Percentiles rank a stretch among this genome's conserved stretches.
phyloP scores from a whole-genome alignment of 2,888 invertebrate genomes.

The Habrosyne pyritoides region DNA sequence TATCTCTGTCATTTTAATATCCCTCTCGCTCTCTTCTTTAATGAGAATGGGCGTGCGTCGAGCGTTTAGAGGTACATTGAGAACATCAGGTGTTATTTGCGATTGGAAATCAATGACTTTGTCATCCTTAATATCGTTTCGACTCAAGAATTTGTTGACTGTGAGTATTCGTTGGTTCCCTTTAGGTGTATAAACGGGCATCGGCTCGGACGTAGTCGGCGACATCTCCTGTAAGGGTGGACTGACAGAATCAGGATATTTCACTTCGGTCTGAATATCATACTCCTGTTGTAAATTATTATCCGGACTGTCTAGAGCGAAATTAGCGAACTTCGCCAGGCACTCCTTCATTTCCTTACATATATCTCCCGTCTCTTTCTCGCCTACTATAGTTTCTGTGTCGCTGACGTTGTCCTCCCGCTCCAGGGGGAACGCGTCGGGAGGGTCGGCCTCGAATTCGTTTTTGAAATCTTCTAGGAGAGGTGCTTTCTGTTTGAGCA shows the following conservation, averaged over 20 bases:
- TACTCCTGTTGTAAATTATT: constrained; percentile 34
- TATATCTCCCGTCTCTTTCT: constrained; percentile 39
- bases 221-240: constrained; percentile 77
- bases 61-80: constrained; percentile 61
- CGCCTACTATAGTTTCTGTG: constrained; percentile 57
- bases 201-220: constrained; percentile 61
- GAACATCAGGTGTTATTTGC: constrained; percentile 42
- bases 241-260: constrained; percentile 71
- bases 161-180: constrained; percentile 59
- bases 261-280: constrained; percentile 29
- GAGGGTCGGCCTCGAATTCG: constrained; percentile 57
- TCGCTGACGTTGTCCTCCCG: constrained; percentile 64
- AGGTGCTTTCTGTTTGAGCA: constrained; percentile 64
- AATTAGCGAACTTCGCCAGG: constrained; percentile 67
- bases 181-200: constrained; percentile 62
- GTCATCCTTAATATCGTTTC: constrained; percentile 36
- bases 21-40: constrained; percentile 41
- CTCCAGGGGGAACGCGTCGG: constrained; percentile 68
- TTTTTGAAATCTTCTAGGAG: constrained; percentile 40
- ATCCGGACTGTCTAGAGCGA: constrained; percentile 54
- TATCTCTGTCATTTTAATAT: constrained; percentile 27
- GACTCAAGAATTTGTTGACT: constrained; percentile 60
- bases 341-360: constrained; percentile 72
- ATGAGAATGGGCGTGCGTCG: constrained; percentile 46
- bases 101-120: constrained; percentile 45